Evolutionary conservation across 1,140 invertebrate species (phyloP), one percentile per base, ranked within the genome.

Genomic region (Armadillidium nasatum): DNA sequence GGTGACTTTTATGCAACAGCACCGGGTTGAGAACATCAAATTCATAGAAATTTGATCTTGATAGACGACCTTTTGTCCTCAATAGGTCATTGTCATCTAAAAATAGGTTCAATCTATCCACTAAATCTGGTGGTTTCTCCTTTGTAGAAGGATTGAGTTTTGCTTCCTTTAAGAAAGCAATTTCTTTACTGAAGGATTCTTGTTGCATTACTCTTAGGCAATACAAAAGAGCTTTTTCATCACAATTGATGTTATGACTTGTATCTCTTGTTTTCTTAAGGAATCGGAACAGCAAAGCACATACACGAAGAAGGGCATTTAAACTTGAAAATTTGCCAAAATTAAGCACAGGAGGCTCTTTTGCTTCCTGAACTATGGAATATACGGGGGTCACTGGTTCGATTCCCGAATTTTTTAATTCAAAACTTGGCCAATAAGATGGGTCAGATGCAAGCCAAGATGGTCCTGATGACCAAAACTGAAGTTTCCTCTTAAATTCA

Each of bases 261-360:
- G 43, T 54, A 33, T 19, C 10, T 33, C n/a, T 60, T 22, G 15
- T 7, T 19, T 1, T 60, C 2, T 2, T 13, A 0, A 10, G 4
- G 4, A 73, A 0, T 54, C 67, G 44, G 0, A 73, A 54, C 0
- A 73, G n/a, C 10, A 3, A 4, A 13, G 72, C 72, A 21, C 22
- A 33, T 0, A 73, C 46, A 11, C n/a, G 13, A 10, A 54, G 15
- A 21, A 50, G 67, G 15, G 23, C n/a, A 22, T 54, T 10, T 4
- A 73, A 19, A 60, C 44, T 54, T 33, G 72, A 73, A 54, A 50
- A 73, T 60, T 60, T 73, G 4, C 44, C 0, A 1, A 60, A 15
- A 7, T 22, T 45, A 13, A 73, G 15, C 23, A 73, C 44, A 0
- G 11, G 11, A 44, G 15, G 11, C 4, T 45, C 13, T 15, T 11